phyloP scores from a whole-genome alignment of 2,113 vertebrate genomes.

The Bagarius yarrelli region DNA sequence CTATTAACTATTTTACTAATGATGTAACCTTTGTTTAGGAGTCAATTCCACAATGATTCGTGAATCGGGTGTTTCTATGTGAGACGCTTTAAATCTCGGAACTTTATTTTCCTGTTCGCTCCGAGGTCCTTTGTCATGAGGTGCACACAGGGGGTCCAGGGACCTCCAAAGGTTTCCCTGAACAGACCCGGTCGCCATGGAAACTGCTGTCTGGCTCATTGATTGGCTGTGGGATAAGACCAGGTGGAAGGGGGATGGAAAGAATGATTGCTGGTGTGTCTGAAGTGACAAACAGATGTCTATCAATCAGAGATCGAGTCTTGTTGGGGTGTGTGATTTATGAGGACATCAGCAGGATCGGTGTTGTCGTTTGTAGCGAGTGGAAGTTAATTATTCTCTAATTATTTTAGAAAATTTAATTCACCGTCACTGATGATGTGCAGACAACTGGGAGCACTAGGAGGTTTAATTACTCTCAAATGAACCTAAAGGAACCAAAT shows the following conservation, averaged over 20 bases:
- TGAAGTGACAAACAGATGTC: slow-evolving; percentile 7
- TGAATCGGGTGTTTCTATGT: slow-evolving; percentile 1
- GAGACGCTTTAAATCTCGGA: background rate
- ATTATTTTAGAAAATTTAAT: background rate
- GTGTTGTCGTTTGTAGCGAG: background rate
- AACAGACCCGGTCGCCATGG: slow-evolving; percentile 55
- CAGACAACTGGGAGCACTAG: background rate
- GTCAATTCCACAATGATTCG: background rate
- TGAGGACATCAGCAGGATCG: background rate
- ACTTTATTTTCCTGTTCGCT: background rate
- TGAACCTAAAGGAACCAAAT: background rate
- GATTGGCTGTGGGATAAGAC: slow-evolving; percentile 48
- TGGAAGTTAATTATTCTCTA: background rate
- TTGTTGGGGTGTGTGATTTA: background rate
- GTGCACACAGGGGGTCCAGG: slow-evolving; percentile 38
- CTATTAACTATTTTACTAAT: background rate
- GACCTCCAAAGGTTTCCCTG: slow-evolving; percentile 39
- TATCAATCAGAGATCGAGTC: background rate
- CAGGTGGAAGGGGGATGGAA: slow-evolving; percentile 49
- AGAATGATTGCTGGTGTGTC: slow-evolving; percentile 45
- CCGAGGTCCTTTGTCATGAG: slow-evolving; percentile 15
- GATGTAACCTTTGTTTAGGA: background rate
- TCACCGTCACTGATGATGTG: background rate
- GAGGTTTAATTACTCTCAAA: background rate
- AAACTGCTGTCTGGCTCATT: slow-evolving; percentile 55